These are phyloP conservation scores for Geopemphigus sp. DNA, from an alignment of 1,140 invertebrate genomes.

Conservation along the genomic window DNA sequence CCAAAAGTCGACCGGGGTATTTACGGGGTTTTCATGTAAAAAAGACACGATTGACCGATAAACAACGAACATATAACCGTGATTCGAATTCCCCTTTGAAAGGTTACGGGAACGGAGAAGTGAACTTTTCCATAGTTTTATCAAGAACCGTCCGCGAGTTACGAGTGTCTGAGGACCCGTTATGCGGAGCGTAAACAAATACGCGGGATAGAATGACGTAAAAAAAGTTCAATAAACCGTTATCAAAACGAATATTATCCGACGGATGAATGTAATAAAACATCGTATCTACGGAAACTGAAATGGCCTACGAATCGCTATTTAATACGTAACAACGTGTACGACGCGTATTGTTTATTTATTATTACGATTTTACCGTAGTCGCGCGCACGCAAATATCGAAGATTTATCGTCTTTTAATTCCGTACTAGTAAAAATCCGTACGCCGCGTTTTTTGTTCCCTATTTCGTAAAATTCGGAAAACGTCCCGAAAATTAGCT, in stretches of 20 bases:
- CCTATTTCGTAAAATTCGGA: no score
- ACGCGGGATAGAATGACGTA: background rate
- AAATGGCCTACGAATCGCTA: background rate
- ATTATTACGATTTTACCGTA: no score
- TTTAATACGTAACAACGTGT: no score
- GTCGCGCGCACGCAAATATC: no score
- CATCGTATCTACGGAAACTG: background rate
- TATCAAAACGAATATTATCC: conserved; percentile 35
- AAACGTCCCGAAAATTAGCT: no score
- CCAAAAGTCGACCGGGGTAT: background rate
- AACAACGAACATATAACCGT: background rate
- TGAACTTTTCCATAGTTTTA: conserved; percentile 5
- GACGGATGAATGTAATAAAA: background rate
- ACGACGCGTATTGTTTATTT: no score
- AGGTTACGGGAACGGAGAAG: background rate
- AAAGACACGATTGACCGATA: conserved; percentile 19
- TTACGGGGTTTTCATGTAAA: background rate
- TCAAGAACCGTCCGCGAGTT: background rate
- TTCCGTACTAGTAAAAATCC: no score
- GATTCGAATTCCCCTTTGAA: background rate
- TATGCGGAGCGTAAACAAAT: conserved; percentile 6
- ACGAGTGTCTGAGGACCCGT: conserved; percentile 3
- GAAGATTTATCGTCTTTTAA: no score
- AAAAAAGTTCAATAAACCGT: conserved; percentile 5
- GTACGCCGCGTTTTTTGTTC: no score